Conservation (phyloP, 2,113 vertebrate genomes). For the Pomatostomus ruficeps region DNA sequence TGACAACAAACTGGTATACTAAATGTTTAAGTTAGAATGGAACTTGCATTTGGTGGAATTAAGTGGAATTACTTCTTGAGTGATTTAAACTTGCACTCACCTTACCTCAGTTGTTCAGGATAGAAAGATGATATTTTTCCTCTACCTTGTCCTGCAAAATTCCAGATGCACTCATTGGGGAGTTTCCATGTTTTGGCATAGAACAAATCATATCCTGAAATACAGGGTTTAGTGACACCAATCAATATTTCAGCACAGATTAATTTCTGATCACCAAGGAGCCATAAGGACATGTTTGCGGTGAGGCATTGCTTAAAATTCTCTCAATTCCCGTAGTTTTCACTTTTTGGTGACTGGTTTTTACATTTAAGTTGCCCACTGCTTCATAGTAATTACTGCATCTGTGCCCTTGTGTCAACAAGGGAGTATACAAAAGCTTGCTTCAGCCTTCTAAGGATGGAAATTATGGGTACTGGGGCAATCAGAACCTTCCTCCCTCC, state of each 20-base stretch:
- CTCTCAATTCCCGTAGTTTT: neutral
- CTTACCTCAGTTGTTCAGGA: neutral
- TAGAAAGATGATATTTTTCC: neutral
- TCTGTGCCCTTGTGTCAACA: neutral
- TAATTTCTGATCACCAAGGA: neutral
- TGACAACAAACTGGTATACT: neutral
- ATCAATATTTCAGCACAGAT: too few species aligned
- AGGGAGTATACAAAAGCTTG: neutral
- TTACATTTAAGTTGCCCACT: neutral
- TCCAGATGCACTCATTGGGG: neutral
- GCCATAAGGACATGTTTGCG: neutral
- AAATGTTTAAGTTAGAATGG: neutral
- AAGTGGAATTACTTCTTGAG: too few species aligned
- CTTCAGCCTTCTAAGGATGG: neutral
- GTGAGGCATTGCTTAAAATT: neutral
- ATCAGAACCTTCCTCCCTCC: neutral
- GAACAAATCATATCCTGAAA: neutral
- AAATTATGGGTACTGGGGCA: neutral
- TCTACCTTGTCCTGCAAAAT: neutral
- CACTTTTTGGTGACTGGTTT: neutral
- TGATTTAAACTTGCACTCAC: too few species aligned
- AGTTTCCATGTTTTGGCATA: neutral
- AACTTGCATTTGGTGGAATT: neutral
- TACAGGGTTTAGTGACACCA: neutral
- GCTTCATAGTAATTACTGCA: neutral